Percentiles rank a stretch among this genome's conserved stretches.
These are phyloP conservation scores for Andricus grossulariae DNA, from an alignment of 1,140 invertebrate species.

Conservation along the genomic window DNA sequence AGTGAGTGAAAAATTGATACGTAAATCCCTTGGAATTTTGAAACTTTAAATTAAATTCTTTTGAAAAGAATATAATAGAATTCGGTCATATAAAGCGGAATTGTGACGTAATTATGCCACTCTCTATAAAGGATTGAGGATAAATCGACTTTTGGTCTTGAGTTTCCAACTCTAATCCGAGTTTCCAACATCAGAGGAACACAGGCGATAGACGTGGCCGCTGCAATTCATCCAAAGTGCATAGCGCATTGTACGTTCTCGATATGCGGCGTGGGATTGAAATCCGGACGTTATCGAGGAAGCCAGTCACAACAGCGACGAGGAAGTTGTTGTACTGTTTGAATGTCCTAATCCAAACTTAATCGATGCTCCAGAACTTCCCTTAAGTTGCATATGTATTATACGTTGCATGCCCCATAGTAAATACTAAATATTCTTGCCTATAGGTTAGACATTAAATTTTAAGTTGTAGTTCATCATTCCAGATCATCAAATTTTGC, in stretches of 20 bases:
- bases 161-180: not conserved
- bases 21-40: too few relatives aligned
- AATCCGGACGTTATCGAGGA: slow-evolving; percentile 7
- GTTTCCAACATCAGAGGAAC: slow-evolving; percentile 4
- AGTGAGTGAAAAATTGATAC: too few relatives aligned
- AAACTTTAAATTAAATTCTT: too few relatives aligned
- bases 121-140: too few relatives aligned
- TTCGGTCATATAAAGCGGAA: too few relatives aligned
- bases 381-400: slow-evolving; percentile 2
- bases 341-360: slow-evolving; percentile 9
- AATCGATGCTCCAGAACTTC: slow-evolving; percentile 20
- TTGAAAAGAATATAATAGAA: too few relatives aligned
- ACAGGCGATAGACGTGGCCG: not conserved
- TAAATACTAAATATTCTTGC: not conserved
- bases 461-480: too few relatives aligned
- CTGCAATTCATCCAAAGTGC: slow-evolving; percentile 1
- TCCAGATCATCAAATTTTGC: too few relatives aligned
- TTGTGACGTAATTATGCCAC: too few relatives aligned
- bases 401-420: not conserved
- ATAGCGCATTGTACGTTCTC: slow-evolving; percentile 6
- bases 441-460: slow-evolving; percentile 14
- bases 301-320: slow-evolving; percentile 3
- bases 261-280: slow-evolving; percentile 17
- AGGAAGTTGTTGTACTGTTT: slow-evolving; percentile 9
- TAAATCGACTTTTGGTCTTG: not conserved